Base-by-base conservation (phyloP, 2,113 vertebrate genomes). In the Pachyramphus minor region DNA sequence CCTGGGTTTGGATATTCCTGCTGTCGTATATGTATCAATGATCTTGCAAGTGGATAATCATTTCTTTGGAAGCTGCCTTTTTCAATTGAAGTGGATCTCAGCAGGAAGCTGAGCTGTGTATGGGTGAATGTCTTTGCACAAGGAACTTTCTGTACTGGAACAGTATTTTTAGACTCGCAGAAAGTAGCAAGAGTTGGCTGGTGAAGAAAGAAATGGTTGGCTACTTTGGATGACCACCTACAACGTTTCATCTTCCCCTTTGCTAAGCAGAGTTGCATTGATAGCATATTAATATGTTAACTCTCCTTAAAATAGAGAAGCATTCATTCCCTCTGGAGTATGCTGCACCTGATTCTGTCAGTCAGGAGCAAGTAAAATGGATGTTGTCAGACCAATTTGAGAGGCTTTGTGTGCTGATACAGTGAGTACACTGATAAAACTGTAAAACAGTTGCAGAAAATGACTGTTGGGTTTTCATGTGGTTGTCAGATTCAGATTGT, bases 271-370 rank as follows among this genome's bases (percentile, higher is more conserved):
- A 92, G 55, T 86, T 86, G 64, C 76, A 59, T n/a, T 93, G 72
- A 55, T 66, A 81, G 47, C 68, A 72, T 87, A 52, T 93, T 92
- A 89, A 92, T 89, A 31, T 59, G 86, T 89, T 78, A 92, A 93
- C 83, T 91, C n/a, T 60, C 7, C 90, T 90, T 93, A 90, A 95
- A 97, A 95, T 72, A 96, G 95, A 86, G 83, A 84, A 58, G 73
- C 64, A 81, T 93, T 60, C 60, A 28, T 84, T 92, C 47, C 86
- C 73, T 87, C 86, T 92, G 86, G 72, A 89, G 27, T 59, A 33
- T 92, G 86, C 69, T 87, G 80, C 96, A 97, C 77, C 94, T 96
- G 95, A 93, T 96, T 87, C 91, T 95, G 94, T 96, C 96, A 92
- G 89, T 97, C 94, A 96, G 77, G 12, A 86, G 55, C 33, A 47